Base-by-base conservation (phyloP, 2,797 vertebrate genomes). In the Corythornis leucogaster region DNA sequence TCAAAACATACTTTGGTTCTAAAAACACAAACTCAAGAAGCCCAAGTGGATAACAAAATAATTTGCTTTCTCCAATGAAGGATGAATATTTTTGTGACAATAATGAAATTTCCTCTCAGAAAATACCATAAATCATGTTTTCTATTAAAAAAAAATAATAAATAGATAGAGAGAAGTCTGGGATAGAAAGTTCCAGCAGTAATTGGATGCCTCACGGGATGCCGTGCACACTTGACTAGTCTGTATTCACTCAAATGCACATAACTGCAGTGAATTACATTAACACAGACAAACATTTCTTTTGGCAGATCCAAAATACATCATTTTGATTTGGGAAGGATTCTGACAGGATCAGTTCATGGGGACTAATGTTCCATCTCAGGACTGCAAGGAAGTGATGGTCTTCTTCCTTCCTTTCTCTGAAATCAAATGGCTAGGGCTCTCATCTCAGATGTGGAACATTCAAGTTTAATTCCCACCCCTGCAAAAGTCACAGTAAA, bases 41-140 rank as follows among this genome's bases (percentile, higher is more conserved):
- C 58, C 54, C 58, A 87, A 85, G 62, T 33, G 31, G 89, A 93
- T 40, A 96, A 88, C 30, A 64, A 82, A 78, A 88, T 66, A 88
- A 45, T 59, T 45, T 76, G 25, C 53, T 78, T 88, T 92, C 33
- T 67, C n/a, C 54, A 53, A 7, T 6, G 26, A 28, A 70, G 22
- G 30, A 82, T 43, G 21, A 69, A 24, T 84, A 57, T 33, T 79
- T 86, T 77, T 43, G 4, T 77, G 51, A 85, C 38, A 89, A 77
- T 58, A 93, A 84, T 51, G 57, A 86, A 61, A 62, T 75, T 85
- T 87, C 24, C 54, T 58, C 78, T 64, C 33, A 68, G 26, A 86
- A 93, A 88, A 81, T 66, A 85, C 46, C 50, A 31, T 28, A 67
- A 87, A 89, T 63, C 25, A 8, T 59, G 55, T 45, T 78, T 91